Conservation (phyloP, 2,888 invertebrate species). For the Anoncus sp. region DNA sequence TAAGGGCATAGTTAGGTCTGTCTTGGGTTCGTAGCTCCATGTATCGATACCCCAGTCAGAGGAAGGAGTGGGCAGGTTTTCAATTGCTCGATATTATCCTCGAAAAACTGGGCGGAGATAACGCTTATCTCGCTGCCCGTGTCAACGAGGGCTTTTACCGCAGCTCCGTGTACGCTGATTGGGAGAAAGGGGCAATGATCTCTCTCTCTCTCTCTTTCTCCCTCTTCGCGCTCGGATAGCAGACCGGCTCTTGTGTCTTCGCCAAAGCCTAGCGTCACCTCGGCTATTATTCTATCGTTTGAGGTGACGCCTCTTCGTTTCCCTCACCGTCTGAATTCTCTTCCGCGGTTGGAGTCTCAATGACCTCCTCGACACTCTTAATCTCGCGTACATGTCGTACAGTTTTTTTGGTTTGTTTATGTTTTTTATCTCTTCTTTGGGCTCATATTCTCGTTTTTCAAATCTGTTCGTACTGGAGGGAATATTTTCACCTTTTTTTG, state of each 20-base stretch:
- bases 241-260: too few species aligned
- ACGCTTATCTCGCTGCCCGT: conserved; percentile 9
- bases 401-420: too few species aligned
- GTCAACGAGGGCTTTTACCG: not conserved
- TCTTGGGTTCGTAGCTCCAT: too few species aligned
- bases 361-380: not conserved
- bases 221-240: not conserved
- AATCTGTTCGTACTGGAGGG: too few species aligned
- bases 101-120: not conserved
- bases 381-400: too few species aligned
- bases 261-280: conserved; percentile 17
- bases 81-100: not conserved
- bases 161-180: not conserved
- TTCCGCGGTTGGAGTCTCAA: not conserved
- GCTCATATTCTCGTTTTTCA: too few species aligned
- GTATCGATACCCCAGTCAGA: not conserved
- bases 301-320: conserved; percentile 21
- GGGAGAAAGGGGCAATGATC: not conserved
- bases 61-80: not conserved
- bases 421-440: too few species aligned
- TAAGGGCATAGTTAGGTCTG: too few species aligned
- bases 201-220: not conserved
- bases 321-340: not conserved
- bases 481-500: too few species aligned
- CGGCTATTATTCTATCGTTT: not conserved